phyloP scores from a whole-genome alignment of 2,888 invertebrate genomes.

The Smittia aterrima region DNA sequence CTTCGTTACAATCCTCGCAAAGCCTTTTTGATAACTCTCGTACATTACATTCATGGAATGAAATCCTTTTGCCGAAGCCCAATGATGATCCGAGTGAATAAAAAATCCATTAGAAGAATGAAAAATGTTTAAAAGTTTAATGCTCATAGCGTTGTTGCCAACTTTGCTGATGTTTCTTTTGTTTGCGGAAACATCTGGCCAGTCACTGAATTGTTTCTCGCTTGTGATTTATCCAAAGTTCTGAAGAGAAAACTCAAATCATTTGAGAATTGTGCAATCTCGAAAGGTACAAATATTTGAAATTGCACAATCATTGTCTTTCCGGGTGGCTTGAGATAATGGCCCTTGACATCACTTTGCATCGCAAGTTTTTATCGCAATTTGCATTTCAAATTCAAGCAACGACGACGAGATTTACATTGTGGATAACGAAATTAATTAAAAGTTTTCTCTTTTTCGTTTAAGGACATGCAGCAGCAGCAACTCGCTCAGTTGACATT shows the following conservation, averaged over 20 bases:
- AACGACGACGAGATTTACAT: neutral
- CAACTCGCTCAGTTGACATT: neutral
- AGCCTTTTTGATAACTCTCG: neutral
- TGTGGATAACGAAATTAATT: constrained; percentile 32
- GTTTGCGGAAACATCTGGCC: neutral
- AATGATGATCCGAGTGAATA: neutral
- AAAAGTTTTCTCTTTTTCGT: constrained; percentile 8
- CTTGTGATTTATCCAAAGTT: neutral
- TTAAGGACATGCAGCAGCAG: neutral
- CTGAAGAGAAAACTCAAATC: no score
- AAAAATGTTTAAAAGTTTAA: constrained; percentile 1
- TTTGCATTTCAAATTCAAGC: neutral
- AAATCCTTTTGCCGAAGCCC: neutral
- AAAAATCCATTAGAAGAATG: constrained; percentile 8
- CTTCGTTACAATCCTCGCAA: neutral
- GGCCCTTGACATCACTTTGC: constrained; percentile 22
- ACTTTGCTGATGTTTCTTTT: neutral
- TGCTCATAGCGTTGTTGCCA: neutral
- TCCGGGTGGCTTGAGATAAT: neutral
- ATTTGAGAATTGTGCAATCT: no score
- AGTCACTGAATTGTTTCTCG: neutral
- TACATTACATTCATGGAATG: neutral
- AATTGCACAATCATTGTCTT: constrained; percentile 29
- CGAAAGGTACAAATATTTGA: neutral
- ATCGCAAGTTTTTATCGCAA: constrained; percentile 13